Percentiles rank a stretch among this genome's conserved stretches.
Conservation (phyloP, 2,888 invertebrate genomes). For the Polyommatus iphigenia region DNA sequence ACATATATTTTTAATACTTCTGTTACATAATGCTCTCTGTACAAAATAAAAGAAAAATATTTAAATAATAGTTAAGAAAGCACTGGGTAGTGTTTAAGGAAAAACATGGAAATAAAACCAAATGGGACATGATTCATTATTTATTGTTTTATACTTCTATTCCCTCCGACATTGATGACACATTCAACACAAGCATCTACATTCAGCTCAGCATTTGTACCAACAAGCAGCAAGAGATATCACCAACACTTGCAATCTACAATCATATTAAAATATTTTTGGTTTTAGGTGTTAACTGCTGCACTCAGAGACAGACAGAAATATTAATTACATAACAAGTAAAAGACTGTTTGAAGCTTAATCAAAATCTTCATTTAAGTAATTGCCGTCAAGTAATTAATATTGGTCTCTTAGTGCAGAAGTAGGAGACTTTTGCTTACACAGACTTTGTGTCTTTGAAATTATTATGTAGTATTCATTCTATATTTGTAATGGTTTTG, state of each 20-base stretch:
- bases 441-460: background rate
- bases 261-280: background rate
- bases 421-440: too few relatives aligned
- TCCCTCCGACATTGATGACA: slow-evolving; percentile 69
- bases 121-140: slow-evolving; percentile 71
- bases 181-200: slow-evolving; percentile 32
- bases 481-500: background rate
- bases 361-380: too few relatives aligned
- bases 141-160: slow-evolving; percentile 69
- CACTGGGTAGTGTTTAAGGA: background rate
- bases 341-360: too few relatives aligned
- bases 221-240: background rate
- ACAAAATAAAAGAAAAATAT: background rate
- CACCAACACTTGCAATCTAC: background rate
- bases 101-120: slow-evolving; percentile 54
- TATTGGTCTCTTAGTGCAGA: too few relatives aligned
- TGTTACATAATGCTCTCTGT: background rate
- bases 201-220: background rate
- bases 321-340: too few relatives aligned
- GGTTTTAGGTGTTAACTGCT: background rate
- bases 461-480: background rate
- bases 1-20: slow-evolving; percentile 34
- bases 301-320: too few relatives aligned
- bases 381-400: too few relatives aligned
- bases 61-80: background rate